Evolutionary conservation across 2,888 invertebrate genomes (phyloP), one percentile per base, ranked within the genome.

Genomic region (Hyles lineata): DNA sequence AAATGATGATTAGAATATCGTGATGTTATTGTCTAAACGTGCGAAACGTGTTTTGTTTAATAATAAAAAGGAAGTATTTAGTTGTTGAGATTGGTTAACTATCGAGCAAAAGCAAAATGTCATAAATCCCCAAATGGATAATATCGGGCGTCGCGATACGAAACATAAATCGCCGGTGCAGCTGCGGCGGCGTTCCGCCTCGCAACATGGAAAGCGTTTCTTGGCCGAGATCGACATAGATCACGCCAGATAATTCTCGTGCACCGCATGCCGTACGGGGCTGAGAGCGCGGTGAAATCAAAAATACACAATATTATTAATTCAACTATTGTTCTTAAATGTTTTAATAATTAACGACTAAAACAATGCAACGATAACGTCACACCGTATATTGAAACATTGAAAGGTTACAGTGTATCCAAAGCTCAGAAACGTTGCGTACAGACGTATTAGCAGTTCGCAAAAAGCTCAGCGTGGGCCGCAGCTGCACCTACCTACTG

Each of bases 401-500:
- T 67, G 50, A 15, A 50, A 50, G 21, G 15, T 35, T 60, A 70
- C 59, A 43, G 35, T 73, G 35, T 55, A 50, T 25, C 32, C 29
- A 70, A 73, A 62, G 29, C 70, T 70, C 70, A 21, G 7, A 61
- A 73, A 55, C 52, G 85, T 86, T 84, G 77, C 83, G 80, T 82
- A 83, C 86, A 85, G 87, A 82, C 79, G 83, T 82, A 83, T 85
- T 85, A 84, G 85, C 83, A 77, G 80, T 80, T 85, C 87, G 89
- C 92, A 91, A 93, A 92, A 93, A 93, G 92, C 93, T 90, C 87
- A 70, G 89, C 89, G 94, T 94, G 90, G 94, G 94, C 82, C 87
- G 92, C 88, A 86, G 89, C 90, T 92, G 94, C 94, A 93, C 92
- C 93, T 94, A 93, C 94, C 92, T 93, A 94, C 93, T 94, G 94